Base-by-base conservation (phyloP, 2,797 vertebrate species). In the Lemur catta region DNA sequence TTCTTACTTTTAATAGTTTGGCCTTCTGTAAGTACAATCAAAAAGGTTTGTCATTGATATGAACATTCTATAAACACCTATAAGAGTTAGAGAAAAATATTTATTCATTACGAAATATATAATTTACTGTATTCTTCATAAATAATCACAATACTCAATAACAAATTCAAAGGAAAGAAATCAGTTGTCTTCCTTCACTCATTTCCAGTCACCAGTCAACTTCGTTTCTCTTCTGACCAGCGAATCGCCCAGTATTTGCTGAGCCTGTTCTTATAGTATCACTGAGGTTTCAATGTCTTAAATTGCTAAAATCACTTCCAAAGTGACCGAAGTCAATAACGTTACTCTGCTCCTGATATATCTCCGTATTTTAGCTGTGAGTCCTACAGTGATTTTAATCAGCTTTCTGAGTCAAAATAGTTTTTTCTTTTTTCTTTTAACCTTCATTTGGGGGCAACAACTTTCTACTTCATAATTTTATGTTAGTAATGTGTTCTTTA, bases 1-100 rank as follows among this genome's bases (percentile, higher is more conserved):
- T 35, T 93, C 35, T 67, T 95, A 41, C 20, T 76, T 90, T 67
- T 84, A 89, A 82, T 89, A 48, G 17, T 80, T 74, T 91, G 14
- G 46, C 69, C 82, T 87, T 89, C 35, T 81, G 2, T 72, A 92
- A 59, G 24, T 82, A 35, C 10, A 52, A 30, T 72, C 35, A 41
- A 74, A 76, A 78, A 90, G 8, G 1, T 41, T 89, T 89, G 43
- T 82, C 43, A 75, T 22, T 22, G 12, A 43, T 52, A 50, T n/a
- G 30, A 94, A 28, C 9, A 78, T 75, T 75, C 71, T 69, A 46
- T 48, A 91, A 59, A 50, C 35, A 74, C 15, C 33, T 65, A 4
- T 33, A 18, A 55, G 20, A 88, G 8, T 50, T n/a, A 46, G 20
- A 71, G 38, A 59, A 75, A 90, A 33, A n/a, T 20, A 35, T 7